Base-by-base conservation (phyloP, 2,888 invertebrate species). In the Cryptus armator region DNA sequence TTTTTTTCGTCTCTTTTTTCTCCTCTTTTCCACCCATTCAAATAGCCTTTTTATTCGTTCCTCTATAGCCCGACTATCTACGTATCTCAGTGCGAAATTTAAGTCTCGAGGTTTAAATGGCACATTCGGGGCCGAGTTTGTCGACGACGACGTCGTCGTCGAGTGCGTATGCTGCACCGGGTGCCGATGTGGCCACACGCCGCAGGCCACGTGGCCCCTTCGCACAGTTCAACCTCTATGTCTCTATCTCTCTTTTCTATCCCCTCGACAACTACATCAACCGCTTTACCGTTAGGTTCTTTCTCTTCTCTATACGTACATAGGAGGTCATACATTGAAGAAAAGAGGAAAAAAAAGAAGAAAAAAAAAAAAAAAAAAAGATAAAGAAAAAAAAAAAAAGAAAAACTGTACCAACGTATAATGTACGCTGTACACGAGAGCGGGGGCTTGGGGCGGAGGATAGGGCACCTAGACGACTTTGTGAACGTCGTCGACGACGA, bases 201-300 rank as follows among this genome's bases (percentile, higher is more conserved):
- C 88, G 90, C 87, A 78, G 83, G 93, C 93, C 93, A 93, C 93
- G 93, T 93, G 93, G 93, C 93, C 90, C 90, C 67, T 84, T 80
- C 86, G 86, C 86, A 83, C 84, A 82, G 81, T 82, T 82, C 85
- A 82, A 82, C 85, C 72, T 77, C 81, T 81, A 75, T 79, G 80
- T 53, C 59, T 66, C 75, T 67, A 29, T 66, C 75, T 75, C 53
- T 75, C 71, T 75, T 43, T 71, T 56, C 46, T 66, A 53, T 78
- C 81, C 76, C 62, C 67, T 68, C 79, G 66, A 64, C 74, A 74
- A 44, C 59, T 64, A 37, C 59, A 64, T 76, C 75, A 32, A n/a
- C 59, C 59, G 59, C 59, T 59, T 59, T 59, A 14, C 59, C 24
- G 59, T 68, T 24, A 16, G 32, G 32, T 53, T 70, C 70, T 43